These are phyloP conservation scores for Cygnus buccinator DNA, from an alignment of 2,113 vertebrate genomes.

Conservation along the genomic window DNA sequence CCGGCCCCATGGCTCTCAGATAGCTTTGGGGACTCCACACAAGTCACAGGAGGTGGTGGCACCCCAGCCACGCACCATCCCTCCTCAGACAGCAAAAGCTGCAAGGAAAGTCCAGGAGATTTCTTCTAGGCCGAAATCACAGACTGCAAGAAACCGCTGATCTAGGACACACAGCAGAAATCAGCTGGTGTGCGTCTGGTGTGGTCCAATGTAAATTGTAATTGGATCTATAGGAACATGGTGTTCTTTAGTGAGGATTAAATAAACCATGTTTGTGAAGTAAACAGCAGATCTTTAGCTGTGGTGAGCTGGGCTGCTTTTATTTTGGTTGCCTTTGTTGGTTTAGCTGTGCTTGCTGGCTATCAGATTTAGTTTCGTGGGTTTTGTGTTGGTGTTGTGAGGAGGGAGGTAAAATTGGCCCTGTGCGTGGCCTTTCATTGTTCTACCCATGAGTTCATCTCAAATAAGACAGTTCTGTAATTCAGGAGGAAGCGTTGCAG, in stretches of 20 bases:
- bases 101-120: neutral
- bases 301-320: neutral
- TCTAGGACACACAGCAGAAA: neutral
- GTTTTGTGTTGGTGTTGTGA: neutral
- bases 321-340: neutral
- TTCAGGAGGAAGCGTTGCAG: neutral
- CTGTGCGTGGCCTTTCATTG: neutral
- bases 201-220: rapidly evolving
- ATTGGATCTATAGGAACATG: neutral
- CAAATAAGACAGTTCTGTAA: neutral
- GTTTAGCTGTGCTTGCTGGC: neutral
- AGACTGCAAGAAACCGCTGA: neutral
- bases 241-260: neutral
- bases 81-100: neutral
- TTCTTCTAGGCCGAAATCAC: neutral
- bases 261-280: neutral
- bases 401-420: neutral
- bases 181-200: neutral
- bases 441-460: neutral
- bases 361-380: rapidly evolving
- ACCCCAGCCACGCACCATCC: neutral
- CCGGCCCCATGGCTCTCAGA: neutral
- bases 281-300: neutral
- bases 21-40: neutral
- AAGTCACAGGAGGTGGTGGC: neutral